Evolutionary conservation across 2,113 vertebrate genomes (phyloP), one percentile per base, ranked within the genome.

Genomic region (Myiopsitta monachus): DNA sequence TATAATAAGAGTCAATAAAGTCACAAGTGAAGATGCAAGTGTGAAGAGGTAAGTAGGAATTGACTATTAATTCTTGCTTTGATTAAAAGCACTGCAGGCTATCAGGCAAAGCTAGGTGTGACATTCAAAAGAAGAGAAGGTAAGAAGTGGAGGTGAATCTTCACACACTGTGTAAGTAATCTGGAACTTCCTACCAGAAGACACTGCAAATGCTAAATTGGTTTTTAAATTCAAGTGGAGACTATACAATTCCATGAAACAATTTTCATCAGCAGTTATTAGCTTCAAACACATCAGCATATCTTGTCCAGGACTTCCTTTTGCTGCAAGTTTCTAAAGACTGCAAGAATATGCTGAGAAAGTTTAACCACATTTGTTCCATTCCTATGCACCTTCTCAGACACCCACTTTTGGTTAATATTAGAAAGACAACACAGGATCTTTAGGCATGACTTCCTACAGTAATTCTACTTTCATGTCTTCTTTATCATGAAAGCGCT

Each of bases 361-460:
- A 43, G 6, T 74, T 77, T 74, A 76, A 79, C 3, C 6, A 18
- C 0, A 0, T 67, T 87, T 87, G 6, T 74, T 70, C 33, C 17
- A 49, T 39, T 89, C 18, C 7, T 64, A 23, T 18, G 51, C 26
- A 30, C 18, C 44, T 81, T 70, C 10, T 44, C 28, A 64, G 33
- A 16, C 41, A 33, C 11, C 7, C 1, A 24, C 0, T 1, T 74
- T 61, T 57, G 11, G 4, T 83, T 52, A 66, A 57, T 69, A 70
- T 33, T 39, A 23, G 30, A 43, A 47, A 69, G 10, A 39, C 0
- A 2, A 31, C 47, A 8, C 13, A 66, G 11, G 12, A 62, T 44
- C 27, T 67, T 82, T 54, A 15, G 9, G n/a, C 1, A 1, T 38
- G 61, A 52, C 31, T 24, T 87, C 16, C n/a, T 82, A 47, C 5